A percentile compares a stretch with the other conserved stretches of the same genome.
These are phyloP conservation scores for Mustela erminea DNA, from an alignment of 2,797 vertebrate genomes.

Conservation along the genomic window DNA sequence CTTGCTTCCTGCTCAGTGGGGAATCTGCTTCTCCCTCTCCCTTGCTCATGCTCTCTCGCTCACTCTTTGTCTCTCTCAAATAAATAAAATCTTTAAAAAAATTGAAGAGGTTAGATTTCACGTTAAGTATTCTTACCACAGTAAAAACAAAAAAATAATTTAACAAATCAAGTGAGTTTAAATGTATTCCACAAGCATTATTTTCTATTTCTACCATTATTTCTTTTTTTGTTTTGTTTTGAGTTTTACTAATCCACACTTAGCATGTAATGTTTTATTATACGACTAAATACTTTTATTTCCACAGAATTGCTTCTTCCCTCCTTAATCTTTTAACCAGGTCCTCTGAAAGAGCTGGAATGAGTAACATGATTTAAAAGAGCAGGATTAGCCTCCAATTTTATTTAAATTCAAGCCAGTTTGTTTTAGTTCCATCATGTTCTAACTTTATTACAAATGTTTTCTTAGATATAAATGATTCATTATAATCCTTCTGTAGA, in stretches of 20 bases:
- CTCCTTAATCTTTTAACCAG: not conserved
- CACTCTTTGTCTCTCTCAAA: too few relatives aligned
- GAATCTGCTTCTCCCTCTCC: too few relatives aligned
- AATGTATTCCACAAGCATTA: not conserved
- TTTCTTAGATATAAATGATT: not conserved
- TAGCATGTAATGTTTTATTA: not conserved
- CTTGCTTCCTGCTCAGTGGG: too few relatives aligned
- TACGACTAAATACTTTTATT: not conserved
- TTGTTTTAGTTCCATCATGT: conserved; percentile 33
- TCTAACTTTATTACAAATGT: conserved; percentile 3
- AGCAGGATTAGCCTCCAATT: not conserved
- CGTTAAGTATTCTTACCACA: not conserved
- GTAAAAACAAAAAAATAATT: not conserved
- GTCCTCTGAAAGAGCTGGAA: not conserved
- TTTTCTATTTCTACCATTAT: not conserved
- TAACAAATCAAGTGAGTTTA: not conserved
- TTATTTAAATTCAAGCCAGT: conserved; percentile 31
- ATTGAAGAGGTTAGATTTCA: not conserved
- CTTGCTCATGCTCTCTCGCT: too few relatives aligned
- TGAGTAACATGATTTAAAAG: not conserved
- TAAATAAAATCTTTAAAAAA: not conserved
- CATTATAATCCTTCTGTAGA: not conserved
- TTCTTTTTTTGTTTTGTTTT: not conserved
- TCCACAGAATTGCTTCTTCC: not conserved
- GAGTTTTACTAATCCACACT: not conserved